These are phyloP conservation scores for Ochotona curzoniae DNA, from an alignment of 2,113 vertebrate species.

Conservation along the genomic window DNA sequence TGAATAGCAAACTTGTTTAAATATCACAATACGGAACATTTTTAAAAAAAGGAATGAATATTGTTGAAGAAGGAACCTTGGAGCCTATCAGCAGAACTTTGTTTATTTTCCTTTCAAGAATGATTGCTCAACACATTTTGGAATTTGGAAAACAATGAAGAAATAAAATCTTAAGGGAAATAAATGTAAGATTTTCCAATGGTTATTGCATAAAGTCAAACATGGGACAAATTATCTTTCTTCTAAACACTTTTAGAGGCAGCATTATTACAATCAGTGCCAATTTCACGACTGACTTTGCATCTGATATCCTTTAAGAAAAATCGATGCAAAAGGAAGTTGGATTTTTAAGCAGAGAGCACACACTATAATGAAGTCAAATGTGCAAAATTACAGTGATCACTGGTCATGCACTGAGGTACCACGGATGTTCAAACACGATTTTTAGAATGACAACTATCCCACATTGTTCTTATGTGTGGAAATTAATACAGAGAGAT, in stretches of 20 bases:
- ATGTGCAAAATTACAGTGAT: background rate
- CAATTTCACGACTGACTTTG: background rate
- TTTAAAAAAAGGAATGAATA: background rate
- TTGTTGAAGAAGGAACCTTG: background rate
- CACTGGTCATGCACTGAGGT: background rate
- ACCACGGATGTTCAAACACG: background rate
- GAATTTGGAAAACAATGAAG: slow-evolving; percentile 38
- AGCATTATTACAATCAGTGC: background rate
- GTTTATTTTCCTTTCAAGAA: background rate
- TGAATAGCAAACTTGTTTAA: background rate
- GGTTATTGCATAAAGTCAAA: background rate
- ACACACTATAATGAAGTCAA: background rate
- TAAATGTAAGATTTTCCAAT: background rate
- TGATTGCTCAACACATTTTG: background rate
- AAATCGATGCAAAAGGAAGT: background rate
- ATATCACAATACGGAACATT: background rate
- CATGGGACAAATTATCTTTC: background rate
- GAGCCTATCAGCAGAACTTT: background rate
- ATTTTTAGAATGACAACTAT: background rate
- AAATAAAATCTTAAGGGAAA: background rate
- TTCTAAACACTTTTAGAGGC: slow-evolving; percentile 38
- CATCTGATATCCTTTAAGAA: background rate
- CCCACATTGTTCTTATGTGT: too few species aligned
- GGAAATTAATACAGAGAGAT: too few species aligned
- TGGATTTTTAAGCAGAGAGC: background rate